Conservation (phyloP, 2,888 invertebrate species). For the Pollenia labialis region DNA sequence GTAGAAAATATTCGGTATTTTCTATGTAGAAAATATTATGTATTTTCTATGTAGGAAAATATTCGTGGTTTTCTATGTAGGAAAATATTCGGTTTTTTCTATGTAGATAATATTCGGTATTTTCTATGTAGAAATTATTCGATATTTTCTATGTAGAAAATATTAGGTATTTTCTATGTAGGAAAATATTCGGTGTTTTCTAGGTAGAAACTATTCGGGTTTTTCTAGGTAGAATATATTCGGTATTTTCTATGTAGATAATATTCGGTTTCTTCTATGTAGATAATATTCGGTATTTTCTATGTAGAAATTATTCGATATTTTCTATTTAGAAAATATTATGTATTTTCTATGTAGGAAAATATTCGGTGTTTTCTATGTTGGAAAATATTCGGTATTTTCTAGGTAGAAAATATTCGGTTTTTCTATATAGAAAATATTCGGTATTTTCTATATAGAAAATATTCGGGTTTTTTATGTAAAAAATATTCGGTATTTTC, state of each 20-base stretch:
- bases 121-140: slow-evolving; percentile 16
- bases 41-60: slow-evolving; percentile 11
- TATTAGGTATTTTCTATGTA: not conserved
- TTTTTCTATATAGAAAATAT: not conserved
- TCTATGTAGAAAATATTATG: not conserved
- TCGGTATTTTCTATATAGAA: not conserved
- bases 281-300: not conserved
- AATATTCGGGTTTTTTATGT: not conserved
- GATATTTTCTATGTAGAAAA: slow-evolving; percentile 13
- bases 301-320: not conserved
- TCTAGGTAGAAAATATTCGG: not conserved
- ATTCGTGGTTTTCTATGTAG: not conserved
- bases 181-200: not conserved
- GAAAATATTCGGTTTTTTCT: not conserved
- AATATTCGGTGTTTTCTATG: not conserved
- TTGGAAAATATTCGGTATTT: not conserved
- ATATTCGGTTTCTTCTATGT: not conserved
- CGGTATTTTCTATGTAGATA: slow-evolving; percentile 12
- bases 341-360: not conserved
- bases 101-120: not conserved
- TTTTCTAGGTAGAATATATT: slow-evolving; percentile 23
- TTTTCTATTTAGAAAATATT: not conserved
- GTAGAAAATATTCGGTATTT: slow-evolving; percentile 1
- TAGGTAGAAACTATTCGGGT: slow-evolving; percentile 1
- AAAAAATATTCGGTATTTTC: not conserved